A percentile compares a stretch with the other conserved stretches of the same genome.
These are phyloP conservation scores for Phenganax stokvisi DNA, from an alignment of 92 coral and sea anemone genomes.

Conservation along the genomic window DNA sequence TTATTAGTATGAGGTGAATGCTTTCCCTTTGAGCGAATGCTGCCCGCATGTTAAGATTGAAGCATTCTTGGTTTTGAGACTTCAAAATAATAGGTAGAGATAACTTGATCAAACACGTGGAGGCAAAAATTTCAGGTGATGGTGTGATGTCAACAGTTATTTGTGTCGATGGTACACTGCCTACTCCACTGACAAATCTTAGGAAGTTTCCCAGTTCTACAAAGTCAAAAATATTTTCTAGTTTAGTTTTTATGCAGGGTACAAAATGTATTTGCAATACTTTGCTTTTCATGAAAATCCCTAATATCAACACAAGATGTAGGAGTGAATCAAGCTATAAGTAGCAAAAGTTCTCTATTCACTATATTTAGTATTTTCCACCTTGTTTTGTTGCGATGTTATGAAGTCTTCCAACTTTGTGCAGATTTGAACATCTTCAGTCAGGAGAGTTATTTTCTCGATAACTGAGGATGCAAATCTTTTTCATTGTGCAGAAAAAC, in stretches of 20 bases:
- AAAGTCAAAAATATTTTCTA: neutral
- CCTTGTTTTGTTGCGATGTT: neutral
- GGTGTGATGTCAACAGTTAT: conserved; percentile 38
- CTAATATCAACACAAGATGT: neutral
- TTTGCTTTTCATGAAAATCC: neutral
- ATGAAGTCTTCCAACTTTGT: conserved; percentile 28
- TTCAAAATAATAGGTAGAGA: conserved; percentile 35
- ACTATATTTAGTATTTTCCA: too few species aligned
- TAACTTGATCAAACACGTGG: conserved; percentile 35
- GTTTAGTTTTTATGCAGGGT: too few species aligned
- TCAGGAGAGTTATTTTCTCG: neutral
- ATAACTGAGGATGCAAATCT: conserved; percentile 7
- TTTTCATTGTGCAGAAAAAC: conserved; percentile 24
- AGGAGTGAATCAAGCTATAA: neutral
- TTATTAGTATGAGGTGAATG: conserved; percentile 17
- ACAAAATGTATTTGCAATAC: too few species aligned
- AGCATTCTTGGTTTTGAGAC: conserved; percentile 39
- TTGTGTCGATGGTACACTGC: conserved; percentile 32
- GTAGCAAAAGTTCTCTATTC: neutral
- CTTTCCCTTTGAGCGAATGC: conserved; percentile 40
- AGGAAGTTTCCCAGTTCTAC: conserved; percentile 42
- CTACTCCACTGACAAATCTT: conserved; percentile 34
- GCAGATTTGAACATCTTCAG: conserved; percentile 30
- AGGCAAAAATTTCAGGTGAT: conserved; percentile 21
- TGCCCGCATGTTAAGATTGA: conserved; percentile 40